Conservation (phyloP, 2,113 vertebrate species). For the Sinocyclocheilus grahami region DNA sequence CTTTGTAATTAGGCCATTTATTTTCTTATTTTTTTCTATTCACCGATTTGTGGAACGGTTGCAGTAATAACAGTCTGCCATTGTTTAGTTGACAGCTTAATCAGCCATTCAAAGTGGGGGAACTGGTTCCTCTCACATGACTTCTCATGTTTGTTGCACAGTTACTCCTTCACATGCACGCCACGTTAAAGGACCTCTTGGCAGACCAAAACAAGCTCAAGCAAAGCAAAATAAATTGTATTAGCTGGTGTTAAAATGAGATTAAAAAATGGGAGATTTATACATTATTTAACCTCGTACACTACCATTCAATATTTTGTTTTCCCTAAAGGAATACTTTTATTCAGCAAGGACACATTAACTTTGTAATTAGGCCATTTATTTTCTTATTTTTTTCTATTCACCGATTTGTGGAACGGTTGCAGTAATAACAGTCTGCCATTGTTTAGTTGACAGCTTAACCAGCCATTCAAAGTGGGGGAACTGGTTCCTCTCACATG, state of each 20-base stretch:
- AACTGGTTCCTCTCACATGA: too few relatives aligned
- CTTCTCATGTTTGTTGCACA: too few relatives aligned
- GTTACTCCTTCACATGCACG: too few relatives aligned
- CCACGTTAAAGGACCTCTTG: background rate
- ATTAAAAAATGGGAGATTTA: background rate
- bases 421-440: background rate
- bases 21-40: background rate
- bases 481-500: too few relatives aligned
- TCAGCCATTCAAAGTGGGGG: background rate
- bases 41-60: background rate
- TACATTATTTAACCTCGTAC: background rate
- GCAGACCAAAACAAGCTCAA: too few relatives aligned
- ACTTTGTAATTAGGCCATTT: background rate
- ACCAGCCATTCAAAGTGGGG: background rate
- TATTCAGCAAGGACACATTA: too few relatives aligned
- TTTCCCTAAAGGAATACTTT: too few relatives aligned
- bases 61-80: too few relatives aligned
- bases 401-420: background rate
- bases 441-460: background rate
- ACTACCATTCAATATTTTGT: background rate
- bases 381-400: background rate
- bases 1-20: background rate
- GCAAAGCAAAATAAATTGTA: too few relatives aligned
- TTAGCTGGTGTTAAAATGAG: background rate
- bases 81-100: background rate